These are phyloP conservation scores for Aurelia sp. DNA, from an alignment of 30 jellyfish, hydroid and myxozoan genomes.

Conservation along the genomic window DNA sequence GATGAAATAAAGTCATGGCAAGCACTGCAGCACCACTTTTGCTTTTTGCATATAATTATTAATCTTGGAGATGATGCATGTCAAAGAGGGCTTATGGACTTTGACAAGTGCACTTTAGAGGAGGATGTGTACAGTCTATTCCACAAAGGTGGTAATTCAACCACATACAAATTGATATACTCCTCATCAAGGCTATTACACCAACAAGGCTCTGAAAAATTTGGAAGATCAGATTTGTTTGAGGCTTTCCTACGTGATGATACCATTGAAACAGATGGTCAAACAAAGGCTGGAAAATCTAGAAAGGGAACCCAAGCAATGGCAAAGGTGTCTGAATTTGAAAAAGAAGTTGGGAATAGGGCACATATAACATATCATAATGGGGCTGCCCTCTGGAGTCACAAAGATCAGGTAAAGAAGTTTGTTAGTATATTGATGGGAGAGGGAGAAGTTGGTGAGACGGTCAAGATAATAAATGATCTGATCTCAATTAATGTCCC, in stretches of 20 bases:
- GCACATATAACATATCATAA: conserved; percentile 50
- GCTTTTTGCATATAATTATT: conserved; percentile 32
- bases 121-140: conserved; percentile 17
- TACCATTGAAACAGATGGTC: not conserved
- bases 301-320: conserved; percentile 26
- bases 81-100: conserved; percentile 29
- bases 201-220: conserved; percentile 51
- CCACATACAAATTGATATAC: conserved; percentile 27
- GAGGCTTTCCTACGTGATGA: conserved; percentile 4
- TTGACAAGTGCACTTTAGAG: conserved; percentile 34
- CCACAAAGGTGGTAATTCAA: conserved; percentile 28
- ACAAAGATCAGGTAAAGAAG: no score
- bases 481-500: no score
- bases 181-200: conserved; percentile 25
- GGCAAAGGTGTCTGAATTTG: conserved; percentile 21
- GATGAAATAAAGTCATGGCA: conserved; percentile 15
- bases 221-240: conserved; percentile 33
- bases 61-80: conserved; percentile 52
- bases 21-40: conserved; percentile 38
- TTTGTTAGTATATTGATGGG: no score
- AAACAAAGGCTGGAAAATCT: conserved; percentile 21
- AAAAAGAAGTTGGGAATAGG: conserved; percentile 39
- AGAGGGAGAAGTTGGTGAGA: no score
- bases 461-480: no score
- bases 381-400: conserved; percentile 53